Percentiles rank a stretch among this genome's conserved stretches.
Evolutionary conservation across 2,888 invertebrate genomes (phyloP).

Genomic region (Drosophila austrosaltans): DNA sequence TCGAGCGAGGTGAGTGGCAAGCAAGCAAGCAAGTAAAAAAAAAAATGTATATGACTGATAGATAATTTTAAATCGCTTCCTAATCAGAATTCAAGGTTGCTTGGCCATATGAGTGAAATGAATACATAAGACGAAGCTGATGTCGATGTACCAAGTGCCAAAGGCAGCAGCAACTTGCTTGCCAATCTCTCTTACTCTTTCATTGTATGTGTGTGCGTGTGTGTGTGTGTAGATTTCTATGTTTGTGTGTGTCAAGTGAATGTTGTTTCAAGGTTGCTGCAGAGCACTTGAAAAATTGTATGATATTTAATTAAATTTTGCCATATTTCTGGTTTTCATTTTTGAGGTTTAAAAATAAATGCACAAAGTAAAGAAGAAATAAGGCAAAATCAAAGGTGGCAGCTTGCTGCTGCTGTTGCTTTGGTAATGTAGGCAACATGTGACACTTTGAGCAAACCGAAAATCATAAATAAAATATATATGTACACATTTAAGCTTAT

Average conservation of each 20-base stretch:
- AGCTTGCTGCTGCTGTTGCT: background rate
- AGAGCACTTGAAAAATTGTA: slow-evolving; percentile 53
- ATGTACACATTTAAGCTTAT: slow-evolving; percentile 58
- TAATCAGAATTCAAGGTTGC: slow-evolving; percentile 75
- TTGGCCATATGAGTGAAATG: slow-evolving; percentile 71
- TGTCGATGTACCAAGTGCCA: slow-evolving; percentile 57
- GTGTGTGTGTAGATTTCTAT: too few relatives aligned
- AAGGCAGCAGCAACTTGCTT: slow-evolving; percentile 69
- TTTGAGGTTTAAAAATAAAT: slow-evolving; percentile 62
- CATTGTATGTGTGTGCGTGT: slow-evolving; percentile 15
- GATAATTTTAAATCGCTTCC: slow-evolving; percentile 74
- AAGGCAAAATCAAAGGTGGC: slow-evolving; percentile 22
- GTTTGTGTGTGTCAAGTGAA: slow-evolving; percentile 49
- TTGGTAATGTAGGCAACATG: slow-evolving; percentile 16
- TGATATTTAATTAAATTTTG: slow-evolving; percentile 68
- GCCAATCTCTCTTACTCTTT: slow-evolving; percentile 44
- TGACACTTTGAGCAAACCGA: slow-evolving; percentile 28
- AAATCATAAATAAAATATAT: slow-evolving; percentile 59
- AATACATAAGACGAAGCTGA: slow-evolving; percentile 54
- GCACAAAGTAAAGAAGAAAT: slow-evolving; percentile 56
- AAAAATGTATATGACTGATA: slow-evolving; percentile 47
- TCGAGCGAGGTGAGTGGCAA: slow-evolving; percentile 28
- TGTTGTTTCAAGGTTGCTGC: slow-evolving; percentile 68
- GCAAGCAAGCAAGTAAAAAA: slow-evolving; percentile 31
- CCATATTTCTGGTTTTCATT: slow-evolving; percentile 43